Evolutionary conservation across 2,888 invertebrate genomes (phyloP), one percentile per base, ranked within the genome.

Genomic region (Ennomos quercinarius): DNA sequence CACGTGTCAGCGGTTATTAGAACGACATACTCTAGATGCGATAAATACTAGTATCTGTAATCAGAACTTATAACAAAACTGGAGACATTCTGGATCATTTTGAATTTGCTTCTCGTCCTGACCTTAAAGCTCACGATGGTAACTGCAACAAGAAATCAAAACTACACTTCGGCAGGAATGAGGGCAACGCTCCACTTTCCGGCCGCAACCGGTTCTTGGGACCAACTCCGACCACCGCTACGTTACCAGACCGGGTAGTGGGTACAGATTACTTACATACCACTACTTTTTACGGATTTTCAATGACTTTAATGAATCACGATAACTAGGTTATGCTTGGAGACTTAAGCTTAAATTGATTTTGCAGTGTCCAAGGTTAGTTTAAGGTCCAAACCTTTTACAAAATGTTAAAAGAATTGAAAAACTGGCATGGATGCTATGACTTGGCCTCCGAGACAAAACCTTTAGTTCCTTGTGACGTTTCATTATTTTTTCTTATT

Each of bases 131-230:
- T 4, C 5, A n/a, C 42, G 42, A 55, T 50, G 46, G 53, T 50
- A 55, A 55, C 50, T 43, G 38, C 34, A 27, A 56, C 82, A 84
- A 86, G 87, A 84, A 85, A 84, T 84, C 83, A 85, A 83, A 82
- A 75, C 76, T 78, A 77, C 76, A 73, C 77, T 80, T 76, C 66
- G 75, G 67, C 78, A 78, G 79, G 83, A 85, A 88, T 84, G 89
- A 74, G 91, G 87, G 82, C 90, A 86, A 79, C 77, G 89, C 79
- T 86, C 90, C 78, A 90, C 87, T 88, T 89, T 82, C 83, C 77
- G 83, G 73, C 72, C 67, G 57, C 68, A 89, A 89, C 90, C 80
- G 86, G 89, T 90, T 87, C 65, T 27, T 70, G 76, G 70, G 76
- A 78, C 78, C 74, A 73, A 79, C 76, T 74, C 64, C 67, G 65